Evolutionary conservation across 2,888 invertebrate species (phyloP).

Genomic region (Helleia helle): DNA sequence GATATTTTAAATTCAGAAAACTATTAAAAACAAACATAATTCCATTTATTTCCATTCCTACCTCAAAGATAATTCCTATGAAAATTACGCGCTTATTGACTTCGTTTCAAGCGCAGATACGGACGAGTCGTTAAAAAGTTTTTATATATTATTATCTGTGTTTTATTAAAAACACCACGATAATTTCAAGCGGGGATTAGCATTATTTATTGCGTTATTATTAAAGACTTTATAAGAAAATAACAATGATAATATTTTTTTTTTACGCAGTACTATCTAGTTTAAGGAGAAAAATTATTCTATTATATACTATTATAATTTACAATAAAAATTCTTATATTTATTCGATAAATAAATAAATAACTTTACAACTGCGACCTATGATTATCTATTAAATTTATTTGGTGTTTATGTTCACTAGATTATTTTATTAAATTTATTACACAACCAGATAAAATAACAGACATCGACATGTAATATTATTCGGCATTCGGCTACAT

Average conservation of each 20-base stretch:
- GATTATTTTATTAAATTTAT: constrained; percentile 32
- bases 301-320: constrained; percentile 2
- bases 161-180: background rate
- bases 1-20: no score
- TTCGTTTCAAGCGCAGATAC: background rate
- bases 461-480: constrained; percentile 9
- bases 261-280: background rate
- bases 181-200: background rate
- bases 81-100: no score
- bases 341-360: constrained; percentile 14
- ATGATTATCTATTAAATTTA: constrained; percentile 39
- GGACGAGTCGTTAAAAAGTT: background rate
- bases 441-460: constrained; percentile 16
- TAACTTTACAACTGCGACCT: constrained; percentile 17
- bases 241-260: background rate
- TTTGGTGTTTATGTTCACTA: constrained; percentile 64
- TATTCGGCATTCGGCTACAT: background rate
- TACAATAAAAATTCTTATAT: constrained; percentile 9
- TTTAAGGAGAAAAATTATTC: constrained; percentile 2
- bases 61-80: no score
- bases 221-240: background rate
- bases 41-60: no score
- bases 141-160: no score
- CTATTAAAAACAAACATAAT: no score
- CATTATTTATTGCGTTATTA: background rate